Percentiles rank a stretch among this genome's conserved stretches.
Evolutionary conservation across 2,797 vertebrate species (phyloP).

Genomic region (Aphelocoma californica): DNA sequence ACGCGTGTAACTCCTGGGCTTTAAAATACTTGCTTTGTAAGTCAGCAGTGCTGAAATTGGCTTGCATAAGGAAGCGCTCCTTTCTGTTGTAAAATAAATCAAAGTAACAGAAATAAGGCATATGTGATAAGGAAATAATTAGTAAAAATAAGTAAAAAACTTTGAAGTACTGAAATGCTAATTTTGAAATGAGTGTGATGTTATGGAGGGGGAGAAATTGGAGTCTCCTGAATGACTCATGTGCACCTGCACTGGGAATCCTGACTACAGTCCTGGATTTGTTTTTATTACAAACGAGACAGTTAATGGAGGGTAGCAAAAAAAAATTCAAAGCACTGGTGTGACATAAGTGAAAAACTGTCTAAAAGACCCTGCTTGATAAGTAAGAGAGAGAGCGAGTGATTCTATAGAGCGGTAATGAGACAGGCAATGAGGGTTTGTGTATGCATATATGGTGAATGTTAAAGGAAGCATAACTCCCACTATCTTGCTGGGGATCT

Average conservation of each 20-base stretch:
- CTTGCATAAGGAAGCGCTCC: fast-evolving
- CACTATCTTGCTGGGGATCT: neutral
- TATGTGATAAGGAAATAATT: neutral
- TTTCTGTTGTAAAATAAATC: neutral
- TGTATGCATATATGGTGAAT: neutral
- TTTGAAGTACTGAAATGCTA: neutral
- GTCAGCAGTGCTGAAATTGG: neutral
- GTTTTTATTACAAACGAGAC: neutral
- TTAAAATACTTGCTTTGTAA: neutral
- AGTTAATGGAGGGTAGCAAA: neutral
- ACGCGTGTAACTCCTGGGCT: fast-evolving
- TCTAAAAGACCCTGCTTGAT: neutral
- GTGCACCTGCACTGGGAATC: neutral
- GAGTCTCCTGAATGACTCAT: neutral
- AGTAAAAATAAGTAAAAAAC: neutral
- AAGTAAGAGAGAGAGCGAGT: neutral
- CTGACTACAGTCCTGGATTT: neutral
- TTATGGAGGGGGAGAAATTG: neutral
- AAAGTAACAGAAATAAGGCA: neutral
- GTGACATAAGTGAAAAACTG: neutral
- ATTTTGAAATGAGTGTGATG: neutral
- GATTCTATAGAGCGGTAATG: neutral
- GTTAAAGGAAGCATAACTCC: neutral
- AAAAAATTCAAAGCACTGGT: neutral
- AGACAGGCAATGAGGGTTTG: neutral